These are phyloP conservation scores for Urophycis tenuis DNA, from an alignment of 2,797 vertebrate species.

Conservation along the genomic window DNA sequence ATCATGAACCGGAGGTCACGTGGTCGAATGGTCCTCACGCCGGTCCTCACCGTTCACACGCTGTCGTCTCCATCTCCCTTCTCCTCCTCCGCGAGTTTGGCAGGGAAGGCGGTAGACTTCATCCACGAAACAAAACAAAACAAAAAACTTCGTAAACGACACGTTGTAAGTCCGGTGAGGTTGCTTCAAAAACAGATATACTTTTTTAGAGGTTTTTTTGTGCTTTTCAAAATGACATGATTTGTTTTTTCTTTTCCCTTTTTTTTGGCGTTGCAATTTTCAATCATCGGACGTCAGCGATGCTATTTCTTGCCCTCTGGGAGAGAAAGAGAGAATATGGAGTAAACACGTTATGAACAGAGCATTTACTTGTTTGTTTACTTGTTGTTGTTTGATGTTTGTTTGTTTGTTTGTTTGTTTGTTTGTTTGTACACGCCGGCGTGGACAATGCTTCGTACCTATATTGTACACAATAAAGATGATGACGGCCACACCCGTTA, in stretches of 20 bases:
- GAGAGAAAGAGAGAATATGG: conserved; percentile 22
- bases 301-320: conserved; percentile 34
- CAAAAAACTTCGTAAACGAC: conserved; percentile 10
- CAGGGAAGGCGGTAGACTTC: neutral
- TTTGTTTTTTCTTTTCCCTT: neutral
- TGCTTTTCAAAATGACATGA: conserved; percentile 27
- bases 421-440: neutral
- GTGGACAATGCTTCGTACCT: conserved; percentile 39
- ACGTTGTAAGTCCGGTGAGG: neutral
- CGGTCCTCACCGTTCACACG: neutral
- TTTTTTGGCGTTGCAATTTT: conserved; percentile 51
- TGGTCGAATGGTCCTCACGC: too few relatives aligned
- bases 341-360: conserved; percentile 9
- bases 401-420: too few relatives aligned
- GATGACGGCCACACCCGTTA: conserved; percentile 78
- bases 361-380: neutral
- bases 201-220: conserved; percentile 41
- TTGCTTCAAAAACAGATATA: conserved; percentile 5
- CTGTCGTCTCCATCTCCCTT: neutral
- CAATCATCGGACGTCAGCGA: conserved; percentile 29
- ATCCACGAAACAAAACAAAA: too few relatives aligned
- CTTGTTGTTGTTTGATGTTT: too few relatives aligned
- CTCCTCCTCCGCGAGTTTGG: neutral
- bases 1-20: neutral
- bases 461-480: conserved; percentile 72